A percentile compares a stretch with the other conserved stretches of the same genome.
phyloP scores from a whole-genome alignment of 2,797 vertebrate species.

The Fratercula arctica region DNA sequence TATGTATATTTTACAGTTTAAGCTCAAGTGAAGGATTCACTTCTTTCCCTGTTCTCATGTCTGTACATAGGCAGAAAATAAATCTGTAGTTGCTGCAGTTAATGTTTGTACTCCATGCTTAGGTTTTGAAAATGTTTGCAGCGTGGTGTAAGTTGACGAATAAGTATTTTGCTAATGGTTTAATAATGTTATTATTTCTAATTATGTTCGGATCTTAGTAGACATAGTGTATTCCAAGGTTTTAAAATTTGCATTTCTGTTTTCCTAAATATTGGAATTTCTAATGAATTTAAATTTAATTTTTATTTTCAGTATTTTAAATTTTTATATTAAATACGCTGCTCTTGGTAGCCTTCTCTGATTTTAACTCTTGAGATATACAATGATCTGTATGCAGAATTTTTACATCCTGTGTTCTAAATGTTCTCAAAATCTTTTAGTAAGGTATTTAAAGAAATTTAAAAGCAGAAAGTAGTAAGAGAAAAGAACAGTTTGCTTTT shows the following conservation, averaged over 20 bases:
- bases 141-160: neutral
- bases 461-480: neutral
- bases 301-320: fast-evolving
- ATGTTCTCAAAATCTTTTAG: neutral
- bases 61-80: neutral
- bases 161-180: neutral
- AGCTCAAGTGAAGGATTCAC: neutral
- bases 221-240: neutral
- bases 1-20: neutral
- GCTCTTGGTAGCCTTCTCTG: neutral
- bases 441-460: neutral
- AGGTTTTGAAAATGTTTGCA: neutral
- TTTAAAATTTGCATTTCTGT: neutral
- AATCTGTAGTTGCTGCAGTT: neutral
- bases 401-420: neutral
- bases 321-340: neutral
- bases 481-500: neutral
- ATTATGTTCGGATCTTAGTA: neutral
- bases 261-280: neutral
- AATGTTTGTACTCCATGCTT: neutral
- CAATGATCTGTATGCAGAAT: neutral
- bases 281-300: neutral
- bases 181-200: neutral
- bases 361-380: neutral
- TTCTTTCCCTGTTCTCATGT: neutral